These are phyloP conservation scores for Apteryx mantelli DNA, from an alignment of 2,113 vertebrate genomes.

Conservation along the genomic window DNA sequence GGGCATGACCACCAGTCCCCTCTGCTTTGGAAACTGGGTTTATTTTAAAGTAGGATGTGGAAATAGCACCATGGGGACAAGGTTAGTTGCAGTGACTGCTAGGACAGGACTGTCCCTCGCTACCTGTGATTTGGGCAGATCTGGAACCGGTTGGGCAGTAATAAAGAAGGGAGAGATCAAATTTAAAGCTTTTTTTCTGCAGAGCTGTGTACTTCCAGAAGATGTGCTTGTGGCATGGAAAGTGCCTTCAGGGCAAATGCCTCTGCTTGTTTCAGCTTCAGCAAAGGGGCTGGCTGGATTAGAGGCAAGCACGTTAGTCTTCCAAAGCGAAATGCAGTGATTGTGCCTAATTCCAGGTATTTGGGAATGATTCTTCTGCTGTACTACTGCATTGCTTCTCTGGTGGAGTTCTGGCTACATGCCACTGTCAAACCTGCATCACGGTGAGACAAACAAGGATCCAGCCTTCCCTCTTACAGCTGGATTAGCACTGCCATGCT, in stretches of 20 bases:
- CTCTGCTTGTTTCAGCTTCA: not conserved
- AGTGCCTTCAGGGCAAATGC: not conserved
- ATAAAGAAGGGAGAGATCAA: not conserved
- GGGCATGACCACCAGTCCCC: fast-evolving
- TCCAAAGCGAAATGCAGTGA: not conserved
- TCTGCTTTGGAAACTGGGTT: not conserved
- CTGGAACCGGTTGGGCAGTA: not conserved
- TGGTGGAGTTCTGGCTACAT: fast-evolving
- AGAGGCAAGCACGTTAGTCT: not conserved
- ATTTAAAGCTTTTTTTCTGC: not conserved
- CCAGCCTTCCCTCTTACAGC: not conserved
- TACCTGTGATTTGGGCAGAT: not conserved
- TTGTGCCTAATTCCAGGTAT: not conserved
- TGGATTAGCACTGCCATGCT: not conserved
- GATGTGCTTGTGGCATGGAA: not conserved
- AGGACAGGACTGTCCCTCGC: not conserved
- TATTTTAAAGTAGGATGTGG: fast-evolving
- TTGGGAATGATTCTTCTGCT: not conserved
- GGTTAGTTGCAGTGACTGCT: not conserved
- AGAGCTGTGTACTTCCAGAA: not conserved
- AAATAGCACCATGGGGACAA: not conserved
- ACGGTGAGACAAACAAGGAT: not conserved
- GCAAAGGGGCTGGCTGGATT: not conserved
- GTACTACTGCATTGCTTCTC: not conserved
- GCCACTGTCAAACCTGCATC: not conserved